A percentile compares a stretch with the other conserved stretches of the same genome.
phyloP scores from a whole-genome alignment of 2,888 invertebrate species.

The Stenodema calcarata region DNA sequence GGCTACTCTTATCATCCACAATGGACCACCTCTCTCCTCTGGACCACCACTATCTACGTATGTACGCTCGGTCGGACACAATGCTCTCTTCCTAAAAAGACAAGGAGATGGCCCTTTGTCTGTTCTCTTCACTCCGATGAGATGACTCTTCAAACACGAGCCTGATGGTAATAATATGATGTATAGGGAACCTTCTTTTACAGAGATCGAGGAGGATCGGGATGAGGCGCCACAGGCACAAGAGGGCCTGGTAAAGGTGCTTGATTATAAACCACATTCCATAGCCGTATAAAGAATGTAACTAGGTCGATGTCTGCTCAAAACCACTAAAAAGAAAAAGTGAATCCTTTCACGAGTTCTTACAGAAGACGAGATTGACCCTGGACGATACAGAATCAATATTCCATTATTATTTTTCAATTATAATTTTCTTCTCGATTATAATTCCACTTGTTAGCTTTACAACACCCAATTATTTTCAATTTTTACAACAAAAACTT shows the following conservation, averaged over 20 bases:
- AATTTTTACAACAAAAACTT: no score
- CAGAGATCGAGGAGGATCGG: neutral
- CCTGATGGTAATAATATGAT: neutral
- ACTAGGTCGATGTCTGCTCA: neutral
- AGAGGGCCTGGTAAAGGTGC: neutral
- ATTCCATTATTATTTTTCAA: no score
- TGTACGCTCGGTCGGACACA: neutral
- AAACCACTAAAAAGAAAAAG: neutral
- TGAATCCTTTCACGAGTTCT: neutral
- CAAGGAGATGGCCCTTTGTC: conserved; percentile 14
- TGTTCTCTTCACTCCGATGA: neutral
- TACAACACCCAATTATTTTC: no score
- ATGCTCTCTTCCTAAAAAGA: conserved; percentile 5
- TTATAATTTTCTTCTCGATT: no score
- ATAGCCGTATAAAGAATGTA: neutral
- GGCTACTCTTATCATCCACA: neutral
- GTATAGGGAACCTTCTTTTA: neutral
- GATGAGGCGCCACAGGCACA: neutral
- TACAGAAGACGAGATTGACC: no score
- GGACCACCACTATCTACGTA: neutral
- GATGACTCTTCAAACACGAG: neutral
- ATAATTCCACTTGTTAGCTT: no score
- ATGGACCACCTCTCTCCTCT: neutral
- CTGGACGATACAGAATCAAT: no score
- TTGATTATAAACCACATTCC: neutral